Evolutionary conservation across 2,113 vertebrate species (phyloP).

Genomic region (Sus scrofa): DNA sequence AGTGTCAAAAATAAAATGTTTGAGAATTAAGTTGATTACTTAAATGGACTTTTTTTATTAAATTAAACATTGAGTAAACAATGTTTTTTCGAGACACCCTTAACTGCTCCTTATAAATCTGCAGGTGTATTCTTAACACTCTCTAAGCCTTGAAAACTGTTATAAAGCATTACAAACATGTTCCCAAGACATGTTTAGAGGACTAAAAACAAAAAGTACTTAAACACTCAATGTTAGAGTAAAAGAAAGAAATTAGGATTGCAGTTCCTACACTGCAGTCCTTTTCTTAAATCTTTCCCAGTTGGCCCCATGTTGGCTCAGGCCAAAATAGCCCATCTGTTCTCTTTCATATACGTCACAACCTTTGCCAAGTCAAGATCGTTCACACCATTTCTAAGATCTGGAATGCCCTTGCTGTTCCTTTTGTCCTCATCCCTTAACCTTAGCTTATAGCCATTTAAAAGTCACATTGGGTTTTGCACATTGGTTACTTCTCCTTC

Average conservation of each 20-base stretch:
- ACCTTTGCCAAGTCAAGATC: neutral
- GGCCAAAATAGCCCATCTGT: neutral
- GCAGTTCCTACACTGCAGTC: neutral
- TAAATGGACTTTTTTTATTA: conserved; percentile 38
- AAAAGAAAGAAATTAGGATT: neutral
- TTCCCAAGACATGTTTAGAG: neutral
- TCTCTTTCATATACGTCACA: neutral
- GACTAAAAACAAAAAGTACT: neutral
- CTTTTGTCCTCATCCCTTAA: neutral
- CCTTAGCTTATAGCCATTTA: neutral
- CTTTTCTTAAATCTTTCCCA: neutral
- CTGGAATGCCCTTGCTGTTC: neutral
- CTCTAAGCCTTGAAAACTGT: neutral
- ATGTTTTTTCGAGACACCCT: neutral
- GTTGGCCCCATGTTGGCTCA: neutral
- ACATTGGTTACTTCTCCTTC: no score
- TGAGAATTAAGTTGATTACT: neutral
- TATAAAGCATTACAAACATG: neutral
- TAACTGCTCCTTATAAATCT: neutral
- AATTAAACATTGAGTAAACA: conserved; percentile 45
- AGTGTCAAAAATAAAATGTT: conserved; percentile 49
- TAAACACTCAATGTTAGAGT: neutral
- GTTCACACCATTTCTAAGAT: neutral
- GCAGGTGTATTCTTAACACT: neutral
- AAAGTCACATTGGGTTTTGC: neutral